phyloP scores from a whole-genome alignment of 2,888 invertebrate genomes.

The Troides oblongomaculatus region DNA sequence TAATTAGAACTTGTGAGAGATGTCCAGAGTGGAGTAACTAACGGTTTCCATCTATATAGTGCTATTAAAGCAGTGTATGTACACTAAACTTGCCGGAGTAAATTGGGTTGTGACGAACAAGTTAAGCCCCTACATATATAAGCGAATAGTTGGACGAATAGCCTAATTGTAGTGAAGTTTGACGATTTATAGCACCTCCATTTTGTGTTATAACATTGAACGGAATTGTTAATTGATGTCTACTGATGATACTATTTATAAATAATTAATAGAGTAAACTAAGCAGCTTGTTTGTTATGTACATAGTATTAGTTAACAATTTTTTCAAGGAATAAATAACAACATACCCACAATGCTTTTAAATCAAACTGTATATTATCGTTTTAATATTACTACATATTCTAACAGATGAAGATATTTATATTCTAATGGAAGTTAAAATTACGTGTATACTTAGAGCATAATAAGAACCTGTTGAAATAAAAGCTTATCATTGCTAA shows the following conservation, averaged over 20 bases:
- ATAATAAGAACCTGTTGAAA: not conserved
- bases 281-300: too few species aligned
- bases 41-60: conserved; percentile 39
- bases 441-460: not conserved
- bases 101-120: conserved; percentile 9
- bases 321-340: too few species aligned
- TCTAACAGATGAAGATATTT: not conserved
- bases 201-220: not conserved
- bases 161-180: conserved; percentile 10
- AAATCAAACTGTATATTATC: too few species aligned
- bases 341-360: too few species aligned
- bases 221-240: not conserved
- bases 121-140: conserved; percentile 1
- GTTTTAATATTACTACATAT: too few species aligned
- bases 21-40: conserved; percentile 39
- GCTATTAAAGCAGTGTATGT: conserved; percentile 36
- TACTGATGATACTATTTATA: not conserved
- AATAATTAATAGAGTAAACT: not conserved
- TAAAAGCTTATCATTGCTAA: not conserved
- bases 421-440: not conserved
- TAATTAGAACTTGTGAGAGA: conserved; percentile 50
- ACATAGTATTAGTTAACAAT: too few species aligned
- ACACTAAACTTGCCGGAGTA: conserved; percentile 14
- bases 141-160: conserved; percentile 2
- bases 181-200: not conserved